Evolutionary conservation across 2,888 invertebrate species (phyloP).

Genomic region (Clistopyga incitator): DNA sequence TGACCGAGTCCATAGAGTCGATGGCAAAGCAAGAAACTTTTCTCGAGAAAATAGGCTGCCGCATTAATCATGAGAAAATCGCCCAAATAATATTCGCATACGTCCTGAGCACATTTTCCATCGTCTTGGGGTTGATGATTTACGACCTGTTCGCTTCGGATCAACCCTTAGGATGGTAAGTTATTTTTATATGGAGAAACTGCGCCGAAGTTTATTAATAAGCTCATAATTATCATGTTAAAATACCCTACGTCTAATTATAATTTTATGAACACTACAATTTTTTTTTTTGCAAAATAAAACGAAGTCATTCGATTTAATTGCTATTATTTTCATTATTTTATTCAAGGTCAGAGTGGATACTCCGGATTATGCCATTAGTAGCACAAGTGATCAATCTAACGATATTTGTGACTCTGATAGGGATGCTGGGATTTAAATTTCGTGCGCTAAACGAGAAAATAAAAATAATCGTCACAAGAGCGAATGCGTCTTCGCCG

Average conservation of each 20-base stretch:
- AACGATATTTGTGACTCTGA: slow-evolving; percentile 57
- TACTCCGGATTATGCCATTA: slow-evolving; percentile 38
- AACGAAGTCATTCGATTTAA: not conserved
- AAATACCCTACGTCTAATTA: too few relatives aligned
- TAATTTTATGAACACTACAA: not conserved
- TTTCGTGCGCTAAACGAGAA: slow-evolving; percentile 57
- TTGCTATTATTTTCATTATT: not conserved
- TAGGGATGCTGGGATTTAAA: slow-evolving; percentile 50
- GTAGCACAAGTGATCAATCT: slow-evolving; percentile 46
- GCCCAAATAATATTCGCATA: slow-evolving; percentile 42
- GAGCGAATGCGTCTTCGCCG: slow-evolving; percentile 57
- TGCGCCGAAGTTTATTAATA: too few relatives aligned
- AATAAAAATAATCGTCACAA: slow-evolving; percentile 40
- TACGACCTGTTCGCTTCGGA: slow-evolving; percentile 38
- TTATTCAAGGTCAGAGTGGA: slow-evolving; percentile 9
- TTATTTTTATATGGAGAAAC: not conserved
- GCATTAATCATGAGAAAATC: slow-evolving; percentile 39
- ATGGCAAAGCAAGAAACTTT: slow-evolving; percentile 22
- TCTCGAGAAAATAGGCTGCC: slow-evolving; percentile 59
- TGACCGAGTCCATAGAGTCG: slow-evolving; percentile 32
- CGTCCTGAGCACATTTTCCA: slow-evolving; percentile 38
- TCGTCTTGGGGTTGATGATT: not conserved
- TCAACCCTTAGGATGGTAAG: not conserved
- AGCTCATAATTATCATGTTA: too few relatives aligned
- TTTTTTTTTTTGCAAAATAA: not conserved